phyloP scores from a whole-genome alignment of 2,888 invertebrate species.

The Gastrophysa polygoni region DNA sequence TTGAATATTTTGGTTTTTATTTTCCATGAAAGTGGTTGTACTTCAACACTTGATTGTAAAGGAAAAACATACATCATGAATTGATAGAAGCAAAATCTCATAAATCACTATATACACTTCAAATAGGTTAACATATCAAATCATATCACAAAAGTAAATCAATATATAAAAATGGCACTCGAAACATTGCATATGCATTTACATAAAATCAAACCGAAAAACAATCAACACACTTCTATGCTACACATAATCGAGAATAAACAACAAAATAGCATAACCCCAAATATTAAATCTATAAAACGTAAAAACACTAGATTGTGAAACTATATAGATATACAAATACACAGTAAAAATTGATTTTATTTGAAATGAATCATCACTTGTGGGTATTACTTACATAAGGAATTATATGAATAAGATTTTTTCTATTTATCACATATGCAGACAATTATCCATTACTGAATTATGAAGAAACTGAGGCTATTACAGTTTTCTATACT shows the following conservation, averaged over 20 bases:
- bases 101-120: slow-evolving; percentile 36
- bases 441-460: slow-evolving; percentile 27
- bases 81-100: slow-evolving; percentile 42
- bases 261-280: slow-evolving; percentile 19
- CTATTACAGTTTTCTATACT: too few relatives aligned
- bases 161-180: slow-evolving; percentile 37
- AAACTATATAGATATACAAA: slow-evolving; percentile 21
- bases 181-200: slow-evolving; percentile 18
- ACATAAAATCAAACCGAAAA: slow-evolving; percentile 22
- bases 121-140: slow-evolving; percentile 32
- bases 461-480: not conserved
- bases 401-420: slow-evolving; percentile 41
- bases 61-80: slow-evolving; percentile 42
- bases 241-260: slow-evolving; percentile 24
- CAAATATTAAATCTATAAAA: slow-evolving; percentile 4
- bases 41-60: slow-evolving; percentile 45
- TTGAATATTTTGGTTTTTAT: slow-evolving; percentile 31
- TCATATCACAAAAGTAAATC: slow-evolving; percentile 37
- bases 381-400: slow-evolving; percentile 36
- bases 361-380: slow-evolving; percentile 32
- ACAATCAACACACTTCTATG: slow-evolving; percentile 18
- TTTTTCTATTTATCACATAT: slow-evolving; percentile 35
- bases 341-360: slow-evolving; percentile 9
- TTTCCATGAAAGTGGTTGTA: slow-evolving; percentile 45
- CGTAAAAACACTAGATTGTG: slow-evolving; percentile 26